These are phyloP conservation scores for Drosophila prolongata DNA, from an alignment of 2,888 invertebrate species.

Conservation along the genomic window DNA sequence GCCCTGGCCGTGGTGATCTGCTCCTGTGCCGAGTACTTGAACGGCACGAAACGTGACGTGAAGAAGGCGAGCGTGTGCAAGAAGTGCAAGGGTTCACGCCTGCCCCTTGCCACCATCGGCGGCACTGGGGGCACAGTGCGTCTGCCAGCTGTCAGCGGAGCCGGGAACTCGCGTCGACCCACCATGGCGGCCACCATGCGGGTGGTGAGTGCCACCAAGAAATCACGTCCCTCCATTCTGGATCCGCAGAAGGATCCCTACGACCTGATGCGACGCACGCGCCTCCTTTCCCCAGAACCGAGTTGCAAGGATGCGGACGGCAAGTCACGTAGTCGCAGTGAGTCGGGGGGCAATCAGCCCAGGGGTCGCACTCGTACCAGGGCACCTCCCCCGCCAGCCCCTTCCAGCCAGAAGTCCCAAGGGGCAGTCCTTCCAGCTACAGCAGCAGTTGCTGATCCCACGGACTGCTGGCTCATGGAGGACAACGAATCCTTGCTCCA, in stretches of 20 bases:
- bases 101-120: conserved; percentile 89
- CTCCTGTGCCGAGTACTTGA: conserved; percentile 92
- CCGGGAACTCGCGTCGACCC: conserved; percentile 50
- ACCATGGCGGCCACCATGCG: conserved; percentile 87
- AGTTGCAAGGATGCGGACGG: conserved; percentile 54
- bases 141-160: conserved; percentile 81
- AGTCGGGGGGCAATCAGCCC: conserved; percentile 64
- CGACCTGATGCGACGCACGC: conserved; percentile 92
- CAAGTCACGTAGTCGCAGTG: conserved; percentile 77
- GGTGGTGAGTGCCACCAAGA: conserved; percentile 86
- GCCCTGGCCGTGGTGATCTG: conserved; percentile 89
- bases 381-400: conserved; percentile 83
- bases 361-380: conserved; percentile 86
- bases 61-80: conserved; percentile 92
- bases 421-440: too few relatives aligned
- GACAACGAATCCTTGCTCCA: conserved; percentile 69
- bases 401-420: conserved; percentile 4
- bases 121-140: conserved; percentile 87
- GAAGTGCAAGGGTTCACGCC: conserved; percentile 92
- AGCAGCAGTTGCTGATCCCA: conserved; percentile 46
- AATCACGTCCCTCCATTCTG: conserved; percentile 88
- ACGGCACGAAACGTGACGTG: conserved; percentile 90
- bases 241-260: conserved; percentile 91
- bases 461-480: conserved; percentile 82
- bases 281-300: conserved; percentile 88